These are phyloP conservation scores for Etheostoma spectabile DNA, from an alignment of 2,113 vertebrate genomes.

Conservation along the genomic window DNA sequence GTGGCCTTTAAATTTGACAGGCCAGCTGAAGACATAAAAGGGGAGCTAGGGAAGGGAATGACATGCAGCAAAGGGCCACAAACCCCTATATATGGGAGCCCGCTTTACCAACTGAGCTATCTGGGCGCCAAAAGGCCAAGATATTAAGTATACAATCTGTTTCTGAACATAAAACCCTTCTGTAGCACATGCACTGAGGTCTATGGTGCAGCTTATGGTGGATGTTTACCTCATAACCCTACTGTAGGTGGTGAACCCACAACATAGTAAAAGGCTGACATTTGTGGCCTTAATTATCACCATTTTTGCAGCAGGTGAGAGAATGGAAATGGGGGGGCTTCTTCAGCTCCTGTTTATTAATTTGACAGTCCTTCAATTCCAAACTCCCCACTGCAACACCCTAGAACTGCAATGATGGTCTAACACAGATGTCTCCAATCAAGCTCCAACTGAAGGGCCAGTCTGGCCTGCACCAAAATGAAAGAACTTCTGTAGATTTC, in stretches of 20 bases:
- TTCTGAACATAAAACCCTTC: neutral
- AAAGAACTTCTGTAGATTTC: neutral
- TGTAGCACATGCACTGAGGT: neutral
- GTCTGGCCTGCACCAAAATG: too few species aligned
- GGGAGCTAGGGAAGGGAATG: too few species aligned
- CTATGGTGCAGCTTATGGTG: neutral
- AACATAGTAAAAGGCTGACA: slow-evolving; percentile 10
- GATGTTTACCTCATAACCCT: neutral
- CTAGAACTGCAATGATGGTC: neutral
- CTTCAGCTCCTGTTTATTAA: slow-evolving; percentile 33
- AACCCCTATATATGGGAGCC: too few species aligned
- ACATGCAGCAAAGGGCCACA: too few species aligned
- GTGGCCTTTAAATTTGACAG: too few species aligned
- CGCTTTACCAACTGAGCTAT: too few species aligned
- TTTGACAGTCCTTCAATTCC: neutral
- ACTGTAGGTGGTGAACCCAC: slow-evolving; percentile 6
- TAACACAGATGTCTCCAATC: neutral
- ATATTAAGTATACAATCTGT: neutral
- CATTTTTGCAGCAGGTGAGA: neutral
- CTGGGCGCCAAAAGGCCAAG: neutral
- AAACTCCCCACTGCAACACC: slow-evolving; percentile 5
- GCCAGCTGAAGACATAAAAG: too few species aligned
- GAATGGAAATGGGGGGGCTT: slow-evolving; percentile 20
- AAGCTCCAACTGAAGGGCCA: neutral
- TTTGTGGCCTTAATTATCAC: slow-evolving; percentile 12